Base-by-base conservation (phyloP, 2,888 invertebrate species). In the Malacosoma neustria region DNA sequence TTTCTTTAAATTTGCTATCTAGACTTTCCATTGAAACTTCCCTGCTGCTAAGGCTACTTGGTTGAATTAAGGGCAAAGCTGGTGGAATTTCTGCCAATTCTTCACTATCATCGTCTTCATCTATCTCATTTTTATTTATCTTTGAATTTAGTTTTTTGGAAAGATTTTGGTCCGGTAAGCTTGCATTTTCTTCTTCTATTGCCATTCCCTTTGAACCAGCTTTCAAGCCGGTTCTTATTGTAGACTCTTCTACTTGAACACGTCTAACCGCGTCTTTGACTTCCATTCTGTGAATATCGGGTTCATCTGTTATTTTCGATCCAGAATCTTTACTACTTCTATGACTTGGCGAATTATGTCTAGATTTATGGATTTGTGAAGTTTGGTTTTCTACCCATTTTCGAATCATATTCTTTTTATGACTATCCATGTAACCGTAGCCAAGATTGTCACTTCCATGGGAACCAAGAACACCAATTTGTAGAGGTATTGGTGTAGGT, bases 361-460 rank as follows among this genome's bases (percentile, higher is more conserved):
- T 88, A 1, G 89, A 88, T 58, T 90, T 89, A 61, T 92, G 91
- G 49, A 94, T 92, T 79, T 95, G 94, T 11, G 91, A 90, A 1
- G 93, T 93, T 74, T 96, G 96, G 63, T 94, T 95, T 74, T 96
- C 96, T 1, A 96, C 96, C 96, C 96, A 96, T 62, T 95, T 93
- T 34, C 94, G 87, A 36, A 96, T 96, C 96, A 96, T 96, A 54
- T 92, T 93, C 71, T 95, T 95, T 68, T 97, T 97, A 57, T 95
- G 95, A 53, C 89, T 93, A 59, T 96, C 96, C 96, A 96, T 96
- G 58, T 94, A 96, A 0, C 96, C 94, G 62, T 96, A 96, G 0
- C 93, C 91, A 37, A 87, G 55, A 33, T 74, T 84, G 51, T 88
- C 87, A 46, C 72, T 82, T 13, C 76, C 85, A 38, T 86, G 80